Evolutionary conservation across 2,113 vertebrate species (phyloP).

Genomic region (Solea solea): DNA sequence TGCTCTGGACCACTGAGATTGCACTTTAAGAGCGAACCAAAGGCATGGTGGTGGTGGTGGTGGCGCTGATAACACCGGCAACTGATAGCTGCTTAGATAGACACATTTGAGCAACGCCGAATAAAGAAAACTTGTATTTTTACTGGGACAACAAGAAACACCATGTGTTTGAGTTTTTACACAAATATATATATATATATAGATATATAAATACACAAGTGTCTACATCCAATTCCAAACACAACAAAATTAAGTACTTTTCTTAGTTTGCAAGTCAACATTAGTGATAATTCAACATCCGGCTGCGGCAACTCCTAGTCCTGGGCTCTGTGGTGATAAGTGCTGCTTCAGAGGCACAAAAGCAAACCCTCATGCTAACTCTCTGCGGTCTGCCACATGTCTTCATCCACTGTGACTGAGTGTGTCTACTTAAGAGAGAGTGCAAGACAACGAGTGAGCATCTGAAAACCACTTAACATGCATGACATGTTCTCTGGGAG

Average conservation of each 20-base stretch:
- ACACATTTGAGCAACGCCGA: not conserved
- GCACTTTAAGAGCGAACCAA: not conserved
- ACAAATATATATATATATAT: no score
- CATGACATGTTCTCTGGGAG: constrained; percentile 75
- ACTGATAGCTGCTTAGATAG: not conserved
- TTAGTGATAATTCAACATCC: not conserved
- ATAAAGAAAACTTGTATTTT: not conserved
- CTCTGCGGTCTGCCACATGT: constrained; percentile 11
- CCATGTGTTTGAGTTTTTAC: no score
- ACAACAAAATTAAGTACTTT: no score
- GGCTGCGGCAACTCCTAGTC: not conserved
- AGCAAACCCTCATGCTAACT: constrained; percentile 37
- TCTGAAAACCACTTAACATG: constrained; percentile 78
- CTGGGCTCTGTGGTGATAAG: not conserved
- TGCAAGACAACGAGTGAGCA: constrained; percentile 50
- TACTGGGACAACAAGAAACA: no score
- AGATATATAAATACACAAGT: no score
- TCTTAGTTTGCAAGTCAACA: not conserved
- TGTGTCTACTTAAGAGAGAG: constrained; percentile 39
- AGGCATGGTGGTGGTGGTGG: not conserved
- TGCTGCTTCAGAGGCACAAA: constrained; percentile 15
- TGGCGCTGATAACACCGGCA: not conserved
- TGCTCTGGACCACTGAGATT: not conserved
- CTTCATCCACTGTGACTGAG: constrained; percentile 19
- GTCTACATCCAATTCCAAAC: no score